Conservation (phyloP, 2,797 vertebrate species). For the Tarsius wallacei region DNA sequence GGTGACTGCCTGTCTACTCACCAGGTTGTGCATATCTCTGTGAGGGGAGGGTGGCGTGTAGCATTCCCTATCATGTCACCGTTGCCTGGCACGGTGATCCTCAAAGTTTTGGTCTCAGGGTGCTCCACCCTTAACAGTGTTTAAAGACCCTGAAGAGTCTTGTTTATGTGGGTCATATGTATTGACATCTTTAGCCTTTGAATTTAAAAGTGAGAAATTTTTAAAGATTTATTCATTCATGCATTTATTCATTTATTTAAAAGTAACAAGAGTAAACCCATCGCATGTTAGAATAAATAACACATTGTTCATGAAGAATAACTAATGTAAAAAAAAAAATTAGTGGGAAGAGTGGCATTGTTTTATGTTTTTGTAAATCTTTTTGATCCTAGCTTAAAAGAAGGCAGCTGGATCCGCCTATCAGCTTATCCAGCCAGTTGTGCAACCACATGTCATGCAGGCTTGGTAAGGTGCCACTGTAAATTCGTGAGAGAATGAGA, state of each 20-base stretch:
- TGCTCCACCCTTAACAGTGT: neutral
- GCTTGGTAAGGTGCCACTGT: neutral
- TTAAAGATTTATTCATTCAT: neutral
- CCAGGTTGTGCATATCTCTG: neutral
- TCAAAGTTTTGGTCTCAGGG: neutral
- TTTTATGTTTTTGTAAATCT: neutral
- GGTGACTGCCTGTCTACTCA: accelerated
- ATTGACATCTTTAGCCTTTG: neutral
- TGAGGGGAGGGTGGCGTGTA: too few relatives aligned
- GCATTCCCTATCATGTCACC: neutral
- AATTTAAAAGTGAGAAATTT: conserved; percentile 26
- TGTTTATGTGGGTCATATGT: neutral
- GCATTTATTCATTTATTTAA: conserved; percentile 14
- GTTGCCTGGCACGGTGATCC: neutral
- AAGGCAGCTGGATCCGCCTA: neutral
- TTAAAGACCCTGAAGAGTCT: neutral
- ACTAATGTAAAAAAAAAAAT: neutral
- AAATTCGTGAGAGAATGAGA: neutral
- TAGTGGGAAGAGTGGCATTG: neutral
- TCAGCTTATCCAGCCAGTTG: neutral
- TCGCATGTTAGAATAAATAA: neutral
- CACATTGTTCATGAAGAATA: neutral
- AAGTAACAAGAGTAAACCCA: neutral
- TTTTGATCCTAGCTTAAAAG: neutral
- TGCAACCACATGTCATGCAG: accelerated